Base-by-base conservation (phyloP, 2,797 vertebrate genomes). In the Molothrus ater region DNA sequence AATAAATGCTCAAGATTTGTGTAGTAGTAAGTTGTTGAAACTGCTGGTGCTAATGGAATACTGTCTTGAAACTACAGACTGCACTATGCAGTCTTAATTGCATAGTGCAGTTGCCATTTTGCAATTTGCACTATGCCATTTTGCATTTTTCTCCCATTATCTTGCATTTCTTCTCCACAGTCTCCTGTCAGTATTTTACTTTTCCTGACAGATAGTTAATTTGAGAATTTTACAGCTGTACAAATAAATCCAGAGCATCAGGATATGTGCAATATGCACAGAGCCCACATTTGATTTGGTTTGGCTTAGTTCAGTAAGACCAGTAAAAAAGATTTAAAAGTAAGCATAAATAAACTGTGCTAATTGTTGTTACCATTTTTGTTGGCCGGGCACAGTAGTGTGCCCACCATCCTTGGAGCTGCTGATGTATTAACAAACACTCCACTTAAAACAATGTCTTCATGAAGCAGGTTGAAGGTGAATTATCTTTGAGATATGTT, bases 131-230 rank as follows among this genome's bases (percentile, higher is more conserved):
- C 31, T 60, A 96, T 96, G 68, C 50, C 51, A 74, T 84, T 96
- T 93, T 92, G 80, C 95, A 64, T 86, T 96, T 96, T 93, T 97
- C 91, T 92, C 75, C 70, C 65, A 82, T 54, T 91, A 92, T 34
- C 72, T 97, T 97, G 68, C 86, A 94, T 97, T 90, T 95, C 72
- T 87, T 82, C 68, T 96, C 47, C 22, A 36, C 5, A 14, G 51
- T 97, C 50, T 96, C 40, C 83, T 75, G 94, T 82, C 80, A 92
- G 34, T 92, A 95, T 96, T 97, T 97, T 88, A 91, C 64, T 96
- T 97, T 91, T 90, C 59, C 79, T 97, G 95, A 94, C 93, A 96
- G 89, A 96, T 86, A 95, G 78, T 96, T 96, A 96, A 96, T 94
- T 93, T 86, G 81, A 95, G 74, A 95, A 71, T 95, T 97, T 96